These are phyloP conservation scores for Sphinx pinastri DNA, from an alignment of 2,888 invertebrate genomes.

Conservation along the genomic window DNA sequence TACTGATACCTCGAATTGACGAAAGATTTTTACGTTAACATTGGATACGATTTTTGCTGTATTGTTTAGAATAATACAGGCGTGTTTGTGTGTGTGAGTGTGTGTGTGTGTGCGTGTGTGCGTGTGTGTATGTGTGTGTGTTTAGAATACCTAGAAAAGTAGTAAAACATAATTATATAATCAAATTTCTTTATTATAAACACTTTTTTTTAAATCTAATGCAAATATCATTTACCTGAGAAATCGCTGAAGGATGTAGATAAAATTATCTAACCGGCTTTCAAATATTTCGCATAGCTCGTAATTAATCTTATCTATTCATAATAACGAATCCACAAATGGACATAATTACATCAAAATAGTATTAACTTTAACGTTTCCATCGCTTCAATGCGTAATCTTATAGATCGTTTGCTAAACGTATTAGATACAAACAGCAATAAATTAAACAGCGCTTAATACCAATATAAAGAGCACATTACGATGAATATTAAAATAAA, in stretches of 20 bases:
- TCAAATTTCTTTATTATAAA: too few relatives aligned
- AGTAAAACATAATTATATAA: too few relatives aligned
- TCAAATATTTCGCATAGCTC: background rate
- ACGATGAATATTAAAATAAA: slow-evolving; percentile 21
- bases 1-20: too few relatives aligned
- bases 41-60: too few relatives aligned
- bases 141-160: too few relatives aligned
- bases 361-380: slow-evolving; percentile 11
- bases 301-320: background rate
- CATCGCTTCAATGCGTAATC: background rate
- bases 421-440: slow-evolving; percentile 8
- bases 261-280: background rate
- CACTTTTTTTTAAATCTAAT: too few relatives aligned
- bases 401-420: slow-evolving; percentile 25
- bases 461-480: slow-evolving; percentile 25
- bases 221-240: too few relatives aligned
- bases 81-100: too few relatives aligned
- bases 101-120: too few relatives aligned
- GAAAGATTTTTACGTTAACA: too few relatives aligned
- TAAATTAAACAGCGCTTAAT: slow-evolving; percentile 26
- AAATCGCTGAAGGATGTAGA: background rate
- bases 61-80: too few relatives aligned
- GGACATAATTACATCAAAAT: slow-evolving; percentile 7
- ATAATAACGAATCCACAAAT: background rate
- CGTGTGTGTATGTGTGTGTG: too few relatives aligned